Base-by-base conservation (phyloP, 92 coral and sea anemone genomes). In the Micromussa lordhowensis region DNA sequence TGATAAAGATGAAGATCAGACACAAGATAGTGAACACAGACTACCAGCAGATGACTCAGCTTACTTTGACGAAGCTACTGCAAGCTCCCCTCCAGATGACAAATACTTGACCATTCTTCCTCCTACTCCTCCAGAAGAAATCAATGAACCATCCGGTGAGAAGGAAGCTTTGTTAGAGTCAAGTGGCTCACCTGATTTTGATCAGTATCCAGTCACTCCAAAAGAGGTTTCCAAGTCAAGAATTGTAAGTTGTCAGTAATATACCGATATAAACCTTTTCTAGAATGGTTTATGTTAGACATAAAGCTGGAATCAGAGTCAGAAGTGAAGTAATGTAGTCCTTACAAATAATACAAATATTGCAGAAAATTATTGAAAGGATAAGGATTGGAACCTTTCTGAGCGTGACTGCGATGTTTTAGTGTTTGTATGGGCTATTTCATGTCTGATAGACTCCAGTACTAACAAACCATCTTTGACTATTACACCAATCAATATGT, bases 121-220 rank as follows among this genome's bases (percentile, higher is more conserved):
- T 5, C 71, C 87, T 1, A 84, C 83, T 18, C 88, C 88, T 17
- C 82, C 30, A 8, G 48, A 76, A 35, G 66, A 73, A 57, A 21
- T 71, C 17, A 54, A 72, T 55, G 79, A 32, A 72, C 53, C 53
- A 22, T 7, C 30, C 18, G 44, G 58, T 85, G 75, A 85, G 36
- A n/a, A 38, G 17, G 17, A 59, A 61, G 34, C 48, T 1, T 26
- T 44, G 30, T 3, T 77, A 34, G 73, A 84, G 26, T 74, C 83
- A 40, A 61, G 49, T 51, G 77, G 53, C 3, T n/a, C 40, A 29
- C n/a, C 21, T 18, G 26, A 44, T n/a, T 63, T 68, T 29, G 89
- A 86, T 63, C 73, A 84, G 72, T 14, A 4, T 63, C 22, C 70
- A 32, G 83, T 82, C 36, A 86, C 36, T 44, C 85, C 89, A 86